Base-by-base conservation (phyloP, 2,888 invertebrate genomes). In the Tubiluchus corallicola region DNA sequence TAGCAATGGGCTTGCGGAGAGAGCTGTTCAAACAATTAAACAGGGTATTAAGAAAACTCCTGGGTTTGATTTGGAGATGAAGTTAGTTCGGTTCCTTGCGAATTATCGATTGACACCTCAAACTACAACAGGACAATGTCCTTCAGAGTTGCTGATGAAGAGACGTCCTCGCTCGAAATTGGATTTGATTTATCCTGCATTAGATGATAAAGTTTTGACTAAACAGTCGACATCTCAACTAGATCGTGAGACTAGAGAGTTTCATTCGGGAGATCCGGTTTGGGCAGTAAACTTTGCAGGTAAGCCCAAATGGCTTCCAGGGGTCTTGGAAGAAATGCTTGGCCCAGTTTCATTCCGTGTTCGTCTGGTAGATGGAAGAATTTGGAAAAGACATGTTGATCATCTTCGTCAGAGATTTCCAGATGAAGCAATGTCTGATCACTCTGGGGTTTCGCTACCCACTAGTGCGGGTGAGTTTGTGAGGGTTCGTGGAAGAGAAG, bases 1-100 rank as follows among this genome's bases (percentile, higher is more conserved):
- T 19, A 49, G 49, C 4, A 59, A 59, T 42, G 57, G 59, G 2
- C 46, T 51, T 20, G 57, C 52, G 2, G 57, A 58, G 45, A 41
- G 55, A 3, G 46, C 51, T 9, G 55, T 55, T 3, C 51, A 51
- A 44, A 51, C 47, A 2, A 48, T 55, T 42, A 55, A 55, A 38
- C n/a, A 9, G 4, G 43, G 17, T 4, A 9, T 29, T 9, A 29
- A 29, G 29, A 29, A 29, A 29, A 29, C 29, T n/a, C 29, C 9
- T n/a, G 29, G 29, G n/a, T n/a, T n/a, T n/a, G n/a, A 29, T n/a
- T 29, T 45, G 13, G 5, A 45, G 15, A 9, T 19, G 4, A 37
- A 20, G 29, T 17, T 47, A 38, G 17, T 16, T 4, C 5, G 37
- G 9, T 37, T 48, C 21, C 21, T 48, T 17, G 4, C 44, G 3